phyloP scores from a whole-genome alignment of 2,888 invertebrate species.

The Caradrina clavipalpis region DNA sequence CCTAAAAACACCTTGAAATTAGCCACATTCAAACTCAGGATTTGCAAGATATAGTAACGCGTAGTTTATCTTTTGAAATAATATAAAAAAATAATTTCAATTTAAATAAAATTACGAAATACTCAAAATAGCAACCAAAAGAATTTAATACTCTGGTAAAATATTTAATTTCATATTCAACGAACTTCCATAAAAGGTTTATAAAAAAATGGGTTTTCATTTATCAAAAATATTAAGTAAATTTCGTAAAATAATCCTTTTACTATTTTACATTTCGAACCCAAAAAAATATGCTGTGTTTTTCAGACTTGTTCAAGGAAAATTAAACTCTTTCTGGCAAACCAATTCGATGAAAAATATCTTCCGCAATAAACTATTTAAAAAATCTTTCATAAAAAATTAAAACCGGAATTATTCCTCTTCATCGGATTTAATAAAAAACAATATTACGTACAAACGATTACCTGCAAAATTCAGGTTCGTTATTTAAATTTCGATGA shows the following conservation, averaged over 20 bases:
- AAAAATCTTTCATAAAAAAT: slow-evolving; percentile 18
- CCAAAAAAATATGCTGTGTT: neutral
- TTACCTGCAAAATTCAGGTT: slow-evolving; percentile 12
- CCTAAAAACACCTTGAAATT: too few relatives aligned
- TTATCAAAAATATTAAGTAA: slow-evolving; percentile 6
- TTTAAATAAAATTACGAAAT: neutral
- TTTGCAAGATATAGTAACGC: too few relatives aligned
- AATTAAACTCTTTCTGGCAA: neutral
- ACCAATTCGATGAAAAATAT: slow-evolving; percentile 15
- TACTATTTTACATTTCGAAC: slow-evolving; percentile 5
- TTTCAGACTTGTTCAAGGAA: slow-evolving; percentile 18
- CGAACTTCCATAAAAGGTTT: slow-evolving; percentile 1
- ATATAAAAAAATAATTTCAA: neutral
- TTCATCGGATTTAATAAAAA: slow-evolving; percentile 14
- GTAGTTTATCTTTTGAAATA: too few relatives aligned
- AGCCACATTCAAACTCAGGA: too few relatives aligned
- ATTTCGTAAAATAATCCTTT: neutral
- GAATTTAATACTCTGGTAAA: neutral
- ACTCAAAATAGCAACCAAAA: neutral
- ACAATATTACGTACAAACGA: slow-evolving; percentile 19
- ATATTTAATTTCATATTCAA: slow-evolving; percentile 17
- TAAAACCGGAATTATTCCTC: slow-evolving; percentile 28
- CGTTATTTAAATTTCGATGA: slow-evolving; percentile 23
- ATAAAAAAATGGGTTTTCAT: neutral
- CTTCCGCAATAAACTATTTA: slow-evolving; percentile 8